A percentile compares a stretch with the other conserved stretches of the same genome.
phyloP scores from a whole-genome alignment of 53 echinoderm and acorn worm species.

The Echinarachnius parma region DNA sequence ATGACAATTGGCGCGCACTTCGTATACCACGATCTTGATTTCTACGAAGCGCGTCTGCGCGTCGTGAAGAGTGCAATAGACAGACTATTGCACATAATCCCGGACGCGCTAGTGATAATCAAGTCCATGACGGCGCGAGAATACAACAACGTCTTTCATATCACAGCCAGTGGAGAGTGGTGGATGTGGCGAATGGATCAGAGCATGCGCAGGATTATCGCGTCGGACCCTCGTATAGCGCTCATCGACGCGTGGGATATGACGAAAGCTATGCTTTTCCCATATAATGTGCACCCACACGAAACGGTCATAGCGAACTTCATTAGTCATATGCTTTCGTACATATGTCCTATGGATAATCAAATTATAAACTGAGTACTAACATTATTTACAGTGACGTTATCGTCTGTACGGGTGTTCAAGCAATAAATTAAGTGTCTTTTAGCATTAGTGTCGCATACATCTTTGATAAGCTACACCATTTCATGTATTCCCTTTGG shows the following conservation, averaged over 20 bases:
- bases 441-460: too few relatives aligned
- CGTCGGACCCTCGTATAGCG: slow-evolving; percentile 10
- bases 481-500: too few relatives aligned
- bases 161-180: slow-evolving; percentile 26
- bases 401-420: too few relatives aligned
- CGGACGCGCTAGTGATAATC: slow-evolving; percentile 7
- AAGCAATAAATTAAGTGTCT: too few relatives aligned
- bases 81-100: slow-evolving; percentile 13
- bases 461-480: too few relatives aligned
- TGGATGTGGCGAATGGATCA: slow-evolving; percentile 38
- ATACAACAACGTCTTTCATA: background rate
- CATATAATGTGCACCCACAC: slow-evolving; percentile 13
- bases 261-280: slow-evolving; percentile 24
- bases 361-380: background rate
- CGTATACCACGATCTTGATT: slow-evolving; percentile 17
- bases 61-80: slow-evolving; percentile 15
- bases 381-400: too few relatives aligned
- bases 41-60: slow-evolving; percentile 20
- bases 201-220: slow-evolving; percentile 18
- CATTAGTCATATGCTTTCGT: slow-evolving; percentile 36
- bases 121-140: slow-evolving; percentile 31
- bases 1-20: slow-evolving; percentile 35
- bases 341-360: slow-evolving; percentile 7
- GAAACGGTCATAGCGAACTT: slow-evolving; percentile 18
- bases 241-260: slow-evolving; percentile 32